A percentile compares a stretch with the other conserved stretches of the same genome.
phyloP scores from a whole-genome alignment of 1,140 invertebrate genomes.

The Cyclina sinensis region DNA sequence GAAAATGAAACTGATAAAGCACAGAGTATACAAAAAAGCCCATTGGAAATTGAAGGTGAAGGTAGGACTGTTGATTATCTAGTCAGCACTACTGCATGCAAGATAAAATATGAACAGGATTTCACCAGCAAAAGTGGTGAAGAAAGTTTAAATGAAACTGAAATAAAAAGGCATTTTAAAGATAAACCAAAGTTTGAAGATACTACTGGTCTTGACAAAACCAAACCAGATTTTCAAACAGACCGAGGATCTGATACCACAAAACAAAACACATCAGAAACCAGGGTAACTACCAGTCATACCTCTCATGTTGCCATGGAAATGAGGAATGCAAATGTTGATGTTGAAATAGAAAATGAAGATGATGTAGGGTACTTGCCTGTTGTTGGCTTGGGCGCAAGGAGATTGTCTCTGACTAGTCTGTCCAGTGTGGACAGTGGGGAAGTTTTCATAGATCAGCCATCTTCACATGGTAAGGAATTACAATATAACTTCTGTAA shows the following conservation, averaged over 20 bases:
- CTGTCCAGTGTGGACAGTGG: slow-evolving; percentile 62
- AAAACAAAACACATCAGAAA: background rate
- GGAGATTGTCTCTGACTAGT: slow-evolving; percentile 52
- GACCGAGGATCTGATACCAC: background rate
- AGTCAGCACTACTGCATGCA: too few relatives aligned
- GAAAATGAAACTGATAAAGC: too few relatives aligned
- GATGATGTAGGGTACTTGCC: slow-evolving; percentile 42
- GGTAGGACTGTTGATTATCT: too few relatives aligned
- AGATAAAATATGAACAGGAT: too few relatives aligned
- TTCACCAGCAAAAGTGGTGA: background rate
- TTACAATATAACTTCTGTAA: too few relatives aligned
- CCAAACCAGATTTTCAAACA: background rate
- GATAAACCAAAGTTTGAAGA: background rate
- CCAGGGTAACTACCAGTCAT: background rate
- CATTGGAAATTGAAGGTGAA: too few relatives aligned
- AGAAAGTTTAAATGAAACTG: background rate
- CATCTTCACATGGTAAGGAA: slow-evolving; percentile 34
- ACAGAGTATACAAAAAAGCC: too few relatives aligned
- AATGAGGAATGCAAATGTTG: background rate
- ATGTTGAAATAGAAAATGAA: background rate
- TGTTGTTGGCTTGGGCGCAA: background rate
- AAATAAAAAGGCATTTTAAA: too few relatives aligned
- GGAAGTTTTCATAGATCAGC: slow-evolving; percentile 40
- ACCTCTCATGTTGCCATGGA: slow-evolving; percentile 37
- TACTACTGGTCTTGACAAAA: background rate